phyloP scores from a whole-genome alignment of 2,888 invertebrate species.

The Portevinia maculata region DNA sequence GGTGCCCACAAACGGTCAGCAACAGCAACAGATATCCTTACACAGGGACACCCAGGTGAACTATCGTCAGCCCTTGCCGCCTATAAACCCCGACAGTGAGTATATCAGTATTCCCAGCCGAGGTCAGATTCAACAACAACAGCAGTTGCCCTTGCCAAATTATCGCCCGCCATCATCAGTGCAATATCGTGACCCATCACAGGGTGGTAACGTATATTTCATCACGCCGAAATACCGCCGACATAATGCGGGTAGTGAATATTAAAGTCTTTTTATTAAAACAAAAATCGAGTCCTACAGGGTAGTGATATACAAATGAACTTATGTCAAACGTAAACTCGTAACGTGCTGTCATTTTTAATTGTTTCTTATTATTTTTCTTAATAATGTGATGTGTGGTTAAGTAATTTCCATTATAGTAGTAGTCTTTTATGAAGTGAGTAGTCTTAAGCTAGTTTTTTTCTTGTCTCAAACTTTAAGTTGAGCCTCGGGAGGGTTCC shows the following conservation, averaged over 20 bases:
- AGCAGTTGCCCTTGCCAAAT: conserved; percentile 58
- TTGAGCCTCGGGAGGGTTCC: conserved; percentile 41
- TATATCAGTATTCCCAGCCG: conserved; percentile 77
- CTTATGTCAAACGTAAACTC: conserved; percentile 34
- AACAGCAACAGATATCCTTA: conserved; percentile 82
- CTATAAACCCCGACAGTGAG: conserved; percentile 88
- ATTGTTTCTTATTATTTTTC: conserved; percentile 29
- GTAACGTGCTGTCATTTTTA: conserved; percentile 44
- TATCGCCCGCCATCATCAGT: conserved; percentile 57
- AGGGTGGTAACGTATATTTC: conserved; percentile 75
- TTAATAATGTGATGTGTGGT: conserved; percentile 60
- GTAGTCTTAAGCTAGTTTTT: conserved; percentile 20
- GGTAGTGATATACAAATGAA: conserved; percentile 36
- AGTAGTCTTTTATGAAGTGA: conserved; percentile 24
- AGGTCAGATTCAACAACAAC: conserved; percentile 70
- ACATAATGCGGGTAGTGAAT: conserved; percentile 60
- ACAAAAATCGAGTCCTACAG: conserved; percentile 29
- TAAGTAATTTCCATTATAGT: conserved; percentile 34
- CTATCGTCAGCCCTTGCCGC: conserved; percentile 85
- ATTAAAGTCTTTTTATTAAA: conserved; percentile 19
- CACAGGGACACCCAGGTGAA: conserved; percentile 64
- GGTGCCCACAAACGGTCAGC: conserved; percentile 77
- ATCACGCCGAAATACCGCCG: conserved; percentile 77
- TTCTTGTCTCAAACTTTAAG: conserved; percentile 57
- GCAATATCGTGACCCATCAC: conserved; percentile 59